Percentiles rank a stretch among this genome's conserved stretches.
These are phyloP conservation scores for Polydesmus complanatus DNA, from an alignment of 2,888 invertebrate species.

Conservation along the genomic window DNA sequence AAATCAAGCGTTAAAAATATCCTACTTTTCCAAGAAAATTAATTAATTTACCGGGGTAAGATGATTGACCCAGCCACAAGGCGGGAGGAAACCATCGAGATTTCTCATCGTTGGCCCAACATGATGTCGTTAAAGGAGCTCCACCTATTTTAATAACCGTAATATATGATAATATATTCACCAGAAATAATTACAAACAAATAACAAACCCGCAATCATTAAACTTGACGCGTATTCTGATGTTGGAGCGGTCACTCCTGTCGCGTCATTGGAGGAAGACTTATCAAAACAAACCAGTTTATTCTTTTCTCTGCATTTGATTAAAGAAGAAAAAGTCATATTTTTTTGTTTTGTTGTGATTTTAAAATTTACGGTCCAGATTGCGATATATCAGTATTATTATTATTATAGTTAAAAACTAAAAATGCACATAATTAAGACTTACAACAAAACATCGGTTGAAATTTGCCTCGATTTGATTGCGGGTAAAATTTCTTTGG, in stretches of 20 bases:
- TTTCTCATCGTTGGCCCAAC: constrained; percentile 17
- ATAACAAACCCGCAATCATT: not conserved
- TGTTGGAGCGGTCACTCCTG: not conserved
- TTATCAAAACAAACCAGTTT: not conserved
- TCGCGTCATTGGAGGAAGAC: not conserved
- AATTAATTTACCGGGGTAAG: constrained; percentile 12
- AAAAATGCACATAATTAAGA: not conserved
- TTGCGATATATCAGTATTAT: no score
- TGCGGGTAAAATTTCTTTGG: not conserved
- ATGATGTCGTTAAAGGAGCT: not conserved
- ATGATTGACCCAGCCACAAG: constrained; percentile 17
- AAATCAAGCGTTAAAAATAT: constrained; percentile 12
- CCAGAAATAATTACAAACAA: not conserved
- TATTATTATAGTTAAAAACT: no score
- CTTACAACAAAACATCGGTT: not conserved
- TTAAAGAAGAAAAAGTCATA: no score
- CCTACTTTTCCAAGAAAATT: not conserved
- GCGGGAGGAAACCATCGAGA: constrained; percentile 16
- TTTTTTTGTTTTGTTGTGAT: no score
- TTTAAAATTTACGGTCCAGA: no score
- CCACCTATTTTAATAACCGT: not conserved
- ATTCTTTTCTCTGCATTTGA: not conserved
- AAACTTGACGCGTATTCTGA: not conserved
- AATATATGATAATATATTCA: no score
- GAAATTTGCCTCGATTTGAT: not conserved